Percentiles rank a stretch among this genome's conserved stretches.
Evolutionary conservation across 2,113 vertebrate species (phyloP).

Genomic region (Lagopus leucura): DNA sequence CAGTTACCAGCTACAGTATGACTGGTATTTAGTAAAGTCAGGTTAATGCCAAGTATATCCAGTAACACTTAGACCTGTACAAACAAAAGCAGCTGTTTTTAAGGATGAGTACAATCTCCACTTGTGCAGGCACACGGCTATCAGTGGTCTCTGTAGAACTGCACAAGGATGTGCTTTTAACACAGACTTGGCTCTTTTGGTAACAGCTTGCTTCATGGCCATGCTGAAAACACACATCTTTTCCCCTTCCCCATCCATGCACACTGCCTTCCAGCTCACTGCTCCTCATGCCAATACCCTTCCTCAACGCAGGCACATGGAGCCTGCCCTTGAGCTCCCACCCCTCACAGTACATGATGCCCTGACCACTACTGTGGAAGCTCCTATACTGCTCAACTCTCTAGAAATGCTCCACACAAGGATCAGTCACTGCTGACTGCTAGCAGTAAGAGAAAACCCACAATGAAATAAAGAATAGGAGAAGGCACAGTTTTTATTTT

Average conservation of each 20-base stretch:
- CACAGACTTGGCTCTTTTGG: not conserved
- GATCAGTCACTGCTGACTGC: not conserved
- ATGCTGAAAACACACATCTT: not conserved
- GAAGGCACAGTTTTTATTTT: not conserved
- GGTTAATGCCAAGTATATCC: not conserved
- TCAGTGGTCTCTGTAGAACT: not conserved
- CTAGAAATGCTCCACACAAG: not conserved
- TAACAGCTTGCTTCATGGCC: not conserved
- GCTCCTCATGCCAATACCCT: not conserved
- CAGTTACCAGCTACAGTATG: not conserved
- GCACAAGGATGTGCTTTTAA: not conserved
- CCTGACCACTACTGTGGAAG: not conserved
- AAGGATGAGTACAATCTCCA: not conserved
- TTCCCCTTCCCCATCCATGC: not conserved
- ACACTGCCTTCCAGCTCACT: not conserved
- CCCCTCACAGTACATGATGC: not conserved
- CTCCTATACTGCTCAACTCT: not conserved
- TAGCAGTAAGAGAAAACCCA: not conserved
- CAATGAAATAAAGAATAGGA: not conserved
- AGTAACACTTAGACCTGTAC: not conserved
- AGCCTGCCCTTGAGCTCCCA: not conserved
- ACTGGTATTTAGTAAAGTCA: not conserved
- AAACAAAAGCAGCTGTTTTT: not conserved
- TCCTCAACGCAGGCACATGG: not conserved
- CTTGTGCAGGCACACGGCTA: fast-evolving